Percentiles rank a stretch among this genome's conserved stretches.
These are phyloP conservation scores for Sula dactylatra DNA, from an alignment of 2,113 vertebrate genomes.

Conservation along the genomic window DNA sequence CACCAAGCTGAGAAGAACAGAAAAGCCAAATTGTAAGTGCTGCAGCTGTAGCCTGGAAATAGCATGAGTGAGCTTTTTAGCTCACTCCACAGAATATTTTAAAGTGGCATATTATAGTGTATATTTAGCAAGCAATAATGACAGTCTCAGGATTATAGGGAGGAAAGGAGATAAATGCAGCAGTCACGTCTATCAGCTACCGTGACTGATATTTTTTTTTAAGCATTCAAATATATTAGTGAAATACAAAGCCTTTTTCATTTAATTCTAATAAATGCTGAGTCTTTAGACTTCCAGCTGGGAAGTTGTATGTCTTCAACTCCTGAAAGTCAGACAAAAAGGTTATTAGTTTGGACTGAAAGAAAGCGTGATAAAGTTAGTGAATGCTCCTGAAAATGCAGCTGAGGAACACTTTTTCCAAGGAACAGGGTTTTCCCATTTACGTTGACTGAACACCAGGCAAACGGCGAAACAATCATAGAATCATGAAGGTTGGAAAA, in stretches of 20 bases:
- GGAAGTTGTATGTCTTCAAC: background rate
- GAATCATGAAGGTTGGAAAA: too few relatives aligned
- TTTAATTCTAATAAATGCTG: background rate
- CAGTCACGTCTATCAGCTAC: background rate
- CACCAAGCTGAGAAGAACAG: background rate
- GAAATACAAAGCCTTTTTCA: background rate
- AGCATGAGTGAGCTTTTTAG: background rate
- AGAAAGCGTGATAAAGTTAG: background rate
- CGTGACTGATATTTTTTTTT: background rate
- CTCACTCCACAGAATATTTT: background rate
- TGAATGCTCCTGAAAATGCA: accelerated
- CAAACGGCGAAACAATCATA: accelerated
- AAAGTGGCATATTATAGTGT: accelerated
- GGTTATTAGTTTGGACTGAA: background rate
- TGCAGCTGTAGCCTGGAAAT: background rate
- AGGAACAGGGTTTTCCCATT: too few relatives aligned
- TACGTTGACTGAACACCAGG: background rate
- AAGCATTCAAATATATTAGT: background rate
- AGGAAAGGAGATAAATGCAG: background rate
- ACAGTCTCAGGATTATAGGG: too few relatives aligned
- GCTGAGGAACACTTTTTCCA: background rate
- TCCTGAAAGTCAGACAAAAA: background rate
- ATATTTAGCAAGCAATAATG: background rate
- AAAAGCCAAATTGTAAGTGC: background rate
- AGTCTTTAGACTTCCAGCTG: background rate